A percentile compares a stretch with the other conserved stretches of the same genome.
These are phyloP conservation scores for Drosophila miranda DNA, from an alignment of 1,140 invertebrate genomes.

Conservation along the genomic window DNA sequence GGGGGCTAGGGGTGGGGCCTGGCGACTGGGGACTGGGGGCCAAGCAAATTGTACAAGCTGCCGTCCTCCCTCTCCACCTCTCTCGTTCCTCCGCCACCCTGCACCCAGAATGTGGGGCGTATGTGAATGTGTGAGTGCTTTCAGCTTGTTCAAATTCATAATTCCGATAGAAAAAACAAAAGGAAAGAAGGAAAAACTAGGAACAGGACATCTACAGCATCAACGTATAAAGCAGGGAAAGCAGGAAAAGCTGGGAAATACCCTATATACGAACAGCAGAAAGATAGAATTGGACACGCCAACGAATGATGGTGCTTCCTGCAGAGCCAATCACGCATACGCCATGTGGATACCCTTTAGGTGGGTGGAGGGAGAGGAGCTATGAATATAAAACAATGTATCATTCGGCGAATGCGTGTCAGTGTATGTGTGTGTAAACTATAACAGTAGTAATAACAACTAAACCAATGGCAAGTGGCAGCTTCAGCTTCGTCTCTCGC, in stretches of 20 bases:
- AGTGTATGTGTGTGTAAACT: conserved; percentile 24
- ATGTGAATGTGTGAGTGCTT: conserved; percentile 11
- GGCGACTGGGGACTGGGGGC: background rate
- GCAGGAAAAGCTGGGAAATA: too few relatives aligned
- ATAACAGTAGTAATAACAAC: conserved; percentile 50
- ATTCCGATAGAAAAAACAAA: conserved; percentile 19
- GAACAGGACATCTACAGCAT: conserved; percentile 1
- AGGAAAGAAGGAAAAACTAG: conserved; percentile 11
- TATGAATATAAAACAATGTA: conserved; percentile 47
- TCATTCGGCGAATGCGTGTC: conserved; percentile 17
- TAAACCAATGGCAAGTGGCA: conserved; percentile 38
- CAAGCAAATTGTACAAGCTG: conserved; percentile 24
- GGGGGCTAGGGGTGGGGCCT: too few relatives aligned
- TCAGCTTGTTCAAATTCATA: conserved; percentile 58
- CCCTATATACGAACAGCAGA: too few relatives aligned
- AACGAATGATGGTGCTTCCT: too few relatives aligned
- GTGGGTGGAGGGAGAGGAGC: background rate
- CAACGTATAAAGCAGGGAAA: too few relatives aligned
- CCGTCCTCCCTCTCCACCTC: background rate
- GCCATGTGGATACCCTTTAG: conserved; percentile 3
- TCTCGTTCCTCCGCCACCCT: too few relatives aligned
- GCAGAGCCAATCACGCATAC: too few relatives aligned
- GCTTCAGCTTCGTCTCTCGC: conserved; percentile 5
- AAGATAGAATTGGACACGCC: too few relatives aligned
- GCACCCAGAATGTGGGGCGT: background rate